Base-by-base conservation (phyloP, 1,140 invertebrate genomes). In the Drosophila bifasciata region DNA sequence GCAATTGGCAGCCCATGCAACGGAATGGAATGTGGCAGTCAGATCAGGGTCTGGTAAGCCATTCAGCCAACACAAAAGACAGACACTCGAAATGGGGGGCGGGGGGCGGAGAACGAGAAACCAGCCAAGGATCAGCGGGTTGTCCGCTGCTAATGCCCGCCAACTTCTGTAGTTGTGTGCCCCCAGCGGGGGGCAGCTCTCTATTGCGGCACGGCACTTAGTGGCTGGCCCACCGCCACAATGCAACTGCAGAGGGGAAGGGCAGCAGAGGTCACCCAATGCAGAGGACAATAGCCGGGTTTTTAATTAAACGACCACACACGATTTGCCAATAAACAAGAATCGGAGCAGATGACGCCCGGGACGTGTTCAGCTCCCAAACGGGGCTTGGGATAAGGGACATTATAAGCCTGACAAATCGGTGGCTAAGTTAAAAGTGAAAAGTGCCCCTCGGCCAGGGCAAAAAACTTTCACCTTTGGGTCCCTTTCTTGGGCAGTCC, bases 221-320 rank as follows among this genome's bases (percentile, higher is more conserved):
- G n/a, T 1, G 17, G 51, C 32, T 1, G 17, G 51, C 32, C n/a
- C 28, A 25, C 41, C 19, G 11, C 48, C 58, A 48, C 49, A 75
- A 68, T 46, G 48, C 62, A 70, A 68, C 32, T 68, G 64, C 62
- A 68, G 64, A 53, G 0, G 43, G 13, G 36, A 28, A 9, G 1
- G n/a, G n/a, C 40, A 55, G n/a, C 7, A 8, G 15, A 53, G 64
- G 62, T 68, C 64, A 48, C 36, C 52, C 19, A 63, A 9, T 32
- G 36, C 32, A 41, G 40, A 68, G 64, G 64, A 68, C 64, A 68
- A 68, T 67, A 46, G 75, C 56, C 76, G 39, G 16, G 59, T 84
- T 84, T 84, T 85, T 76, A 84, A 84, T 85, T 84, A 85, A 85
- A 79, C 61, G 55, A 44, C 53, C 53, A 57, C 50, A 55, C 61